Base-by-base conservation (phyloP, 2,888 invertebrate species). In the Sesia bembeciformis region DNA sequence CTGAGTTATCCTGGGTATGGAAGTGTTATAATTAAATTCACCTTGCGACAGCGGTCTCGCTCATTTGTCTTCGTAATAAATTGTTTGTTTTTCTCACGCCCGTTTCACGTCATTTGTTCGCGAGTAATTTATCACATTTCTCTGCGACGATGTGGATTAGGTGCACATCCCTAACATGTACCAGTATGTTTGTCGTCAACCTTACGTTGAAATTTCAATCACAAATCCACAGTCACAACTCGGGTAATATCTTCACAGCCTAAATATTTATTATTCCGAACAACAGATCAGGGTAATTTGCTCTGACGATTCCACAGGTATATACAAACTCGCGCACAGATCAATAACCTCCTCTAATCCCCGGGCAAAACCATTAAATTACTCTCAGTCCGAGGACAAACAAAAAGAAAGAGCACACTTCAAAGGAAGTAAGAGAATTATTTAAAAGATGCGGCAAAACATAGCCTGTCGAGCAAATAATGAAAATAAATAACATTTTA, bases 11-110 rank as follows among this genome's bases (percentile, higher is more conserved):
- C 23, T 23, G 2, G 23, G 23, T 23, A 23, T 23, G 23, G 2
- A 23, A 23, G 23, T 69, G 72, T 71, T 69, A 74, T 74, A 77
- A 82, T 81, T 79, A 75, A 77, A 81, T 75, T 67, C 67, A 70
- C 64, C 68, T 70, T 63, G 66, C 62, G 72, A 74, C 70, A 67
- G 63, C 62, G 62, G 62, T 60, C 58, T 58, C 58, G 53, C 70
- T 72, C 78, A 72, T 81, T 78, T 75, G 77, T 82, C 82, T 78
- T 75, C 72, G 70, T 81, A 81, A 84, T 74, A 82, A 84, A 84
- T 83, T 79, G 75, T 81, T 81, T 80, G 81, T 84, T 84, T 84
- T 81, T 79, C 76, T 70, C 68, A 62, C 69, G 65, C 65, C 67
- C 67, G 71, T 70, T 72, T 65, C 72, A 66, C 68, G 79, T 81